Evolutionary conservation across 2,888 invertebrate species (phyloP).

Genomic region (Acanthosoma haemorrhoidale): DNA sequence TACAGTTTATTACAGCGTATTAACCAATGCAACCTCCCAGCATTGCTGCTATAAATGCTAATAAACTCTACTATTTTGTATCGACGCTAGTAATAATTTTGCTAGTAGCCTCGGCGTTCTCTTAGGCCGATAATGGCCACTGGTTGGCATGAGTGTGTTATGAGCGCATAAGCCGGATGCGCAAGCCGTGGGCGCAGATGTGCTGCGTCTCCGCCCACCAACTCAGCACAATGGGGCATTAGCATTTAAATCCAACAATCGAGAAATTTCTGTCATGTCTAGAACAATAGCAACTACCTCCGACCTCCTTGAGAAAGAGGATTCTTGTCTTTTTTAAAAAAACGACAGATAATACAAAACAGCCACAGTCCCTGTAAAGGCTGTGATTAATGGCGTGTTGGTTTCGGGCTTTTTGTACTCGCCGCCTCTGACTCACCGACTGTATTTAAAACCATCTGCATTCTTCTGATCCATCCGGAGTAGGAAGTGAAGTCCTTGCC

Average conservation of each 20-base stretch:
- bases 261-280: slow-evolving; percentile 4
- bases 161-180: neutral
- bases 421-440: neutral
- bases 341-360: no score
- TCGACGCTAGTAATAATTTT: no score
- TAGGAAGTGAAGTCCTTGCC: no score
- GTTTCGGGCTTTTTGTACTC: neutral
- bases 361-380: neutral
- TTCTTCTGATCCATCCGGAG: no score
- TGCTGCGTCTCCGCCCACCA: neutral
- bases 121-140: no score
- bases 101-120: no score
- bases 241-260: slow-evolving; percentile 18
- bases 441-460: neutral
- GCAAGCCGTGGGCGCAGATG: neutral
- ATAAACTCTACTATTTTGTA: no score
- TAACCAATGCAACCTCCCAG: no score
- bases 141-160: no score
- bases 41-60: no score
- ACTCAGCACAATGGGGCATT: slow-evolving; percentile 7
- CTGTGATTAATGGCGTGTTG: neutral
- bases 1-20: no score
- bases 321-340: neutral
- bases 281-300: slow-evolving; percentile 7
- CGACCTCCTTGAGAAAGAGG: neutral